Base-by-base conservation (phyloP, 2,888 invertebrate species). In the Drosophila borealis region DNA sequence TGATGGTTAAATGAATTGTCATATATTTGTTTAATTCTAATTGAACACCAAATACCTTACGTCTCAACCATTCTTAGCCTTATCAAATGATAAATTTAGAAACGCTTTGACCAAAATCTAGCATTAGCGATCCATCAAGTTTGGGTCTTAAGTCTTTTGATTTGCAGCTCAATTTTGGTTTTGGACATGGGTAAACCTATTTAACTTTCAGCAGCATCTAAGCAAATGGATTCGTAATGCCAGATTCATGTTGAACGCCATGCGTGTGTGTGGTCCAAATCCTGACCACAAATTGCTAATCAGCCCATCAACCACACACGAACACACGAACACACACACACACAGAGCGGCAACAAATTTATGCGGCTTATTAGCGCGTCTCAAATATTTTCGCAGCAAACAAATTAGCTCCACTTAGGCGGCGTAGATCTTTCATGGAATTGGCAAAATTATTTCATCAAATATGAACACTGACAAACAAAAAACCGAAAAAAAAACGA, bases 321-420 rank as follows among this genome's bases (percentile, higher is more conserved):
- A 29, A 53, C 44, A 62, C 46, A 68, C 53, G 48, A 21, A 53
- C 53, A 42, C 55, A 19, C n/a, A 42, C 14, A 37, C 55, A 65
- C 17, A 46, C 19, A 53, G 36, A 42, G 50, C 8, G 42, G 54
- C 50, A 39, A 39, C 41, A 80, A 86, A 79, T 87, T 79, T 81
- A 81, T 79, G 77, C 70, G 66, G 70, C 85, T 83, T 81, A 86
- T 86, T 86, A 81, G 87, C 81, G 81, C 74, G 59, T 59, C 74
- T 65, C 80, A 78, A 85, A 85, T 76, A 80, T 81, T 79, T 76
- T 79, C 72, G 76, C 79, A 73, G 63, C 72, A 81, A 90, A 89
- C 89, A 89, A 89, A 89, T 90, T 89, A 87, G 86, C 73, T 80
- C 89, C 89, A 90, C 80, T 90, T 90, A 89, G 72, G 79, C 73